Base-by-base conservation (phyloP, 2,797 vertebrate species). In the Bufotes viridis region DNA sequence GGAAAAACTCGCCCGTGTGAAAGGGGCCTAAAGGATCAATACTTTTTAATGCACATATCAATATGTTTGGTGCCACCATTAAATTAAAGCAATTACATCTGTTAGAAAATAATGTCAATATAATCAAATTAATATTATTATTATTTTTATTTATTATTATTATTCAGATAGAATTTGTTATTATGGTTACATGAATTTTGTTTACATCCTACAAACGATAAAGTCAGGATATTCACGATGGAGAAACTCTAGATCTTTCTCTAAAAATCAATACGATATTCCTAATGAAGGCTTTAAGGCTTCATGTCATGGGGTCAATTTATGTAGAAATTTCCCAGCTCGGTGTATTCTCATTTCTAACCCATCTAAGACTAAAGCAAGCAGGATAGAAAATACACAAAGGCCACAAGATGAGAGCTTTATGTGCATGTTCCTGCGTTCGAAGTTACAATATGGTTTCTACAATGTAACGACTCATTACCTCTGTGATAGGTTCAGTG, bases 271-370 rank as follows among this genome's bases (percentile, higher is more conserved):
- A 82, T 82, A 82, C 5, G 3, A 63, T 53, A 55, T 24, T 53
- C 51, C 74, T 78, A 78, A 78, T 55, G 74, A 78, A 75, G 74
- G 74, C 49, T 34, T 60, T 34, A 81, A 11, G 78, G 55, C 78
- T 61, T 81, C 55, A 81, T 57, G 11, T 81, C 55, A 81, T 57
- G 11, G 55, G 58, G 55, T 63, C 55, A 81, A 81, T 34, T 58
- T 58, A 58, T 58, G 15, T 29, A 79, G 53, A 79, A 58, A 57
- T 80, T 58, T 80, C 29, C 57, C 57, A 60, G 24, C 55, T 22
- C 7, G 61, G 57, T 34, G 17, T 20, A 61, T 61, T 61, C 42
- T 42, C 3, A 42, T 42, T 42, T 42, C 57, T 60, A 57, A 34
- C 74, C 74, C 51, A 78, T 78, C 51, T 55, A 55, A 78, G 55